Percentiles rank a stretch among this genome's conserved stretches.
Conservation (phyloP, 2,113 vertebrate genomes). For the Fregata magnificens region DNA sequence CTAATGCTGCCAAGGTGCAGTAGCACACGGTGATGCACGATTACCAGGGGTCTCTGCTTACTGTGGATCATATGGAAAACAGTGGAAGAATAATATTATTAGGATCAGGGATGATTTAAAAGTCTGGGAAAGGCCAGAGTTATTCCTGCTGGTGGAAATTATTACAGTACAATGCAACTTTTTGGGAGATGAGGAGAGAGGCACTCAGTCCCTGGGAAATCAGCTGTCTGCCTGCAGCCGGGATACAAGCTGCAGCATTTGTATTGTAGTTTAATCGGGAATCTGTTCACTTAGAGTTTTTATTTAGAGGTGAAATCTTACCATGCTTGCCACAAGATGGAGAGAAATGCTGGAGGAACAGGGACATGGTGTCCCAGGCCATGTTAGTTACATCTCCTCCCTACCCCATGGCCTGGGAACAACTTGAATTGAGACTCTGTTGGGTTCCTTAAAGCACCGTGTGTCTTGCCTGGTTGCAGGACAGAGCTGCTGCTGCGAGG, state of each 20-base stretch:
- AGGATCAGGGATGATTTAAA: background rate
- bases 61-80: background rate
- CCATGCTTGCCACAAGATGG: background rate
- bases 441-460: background rate
- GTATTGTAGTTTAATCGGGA: background rate
- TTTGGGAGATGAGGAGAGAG: background rate
- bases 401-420: background rate
- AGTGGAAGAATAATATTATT: background rate
- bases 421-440: background rate
- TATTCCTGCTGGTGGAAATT: background rate
- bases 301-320: background rate
- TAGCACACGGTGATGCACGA: accelerated
- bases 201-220: background rate
- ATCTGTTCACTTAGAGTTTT: background rate
- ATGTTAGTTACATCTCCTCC: background rate
- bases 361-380: background rate
- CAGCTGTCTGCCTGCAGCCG: background rate
- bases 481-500: background rate
- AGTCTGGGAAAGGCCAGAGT: background rate
- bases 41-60: background rate
- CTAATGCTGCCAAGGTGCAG: background rate
- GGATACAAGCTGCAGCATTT: background rate
- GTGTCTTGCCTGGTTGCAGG: background rate
- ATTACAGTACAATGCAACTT: background rate
- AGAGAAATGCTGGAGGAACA: background rate